Conservation (phyloP, 2,888 invertebrate genomes). For the Drosophila tripunctata region DNA sequence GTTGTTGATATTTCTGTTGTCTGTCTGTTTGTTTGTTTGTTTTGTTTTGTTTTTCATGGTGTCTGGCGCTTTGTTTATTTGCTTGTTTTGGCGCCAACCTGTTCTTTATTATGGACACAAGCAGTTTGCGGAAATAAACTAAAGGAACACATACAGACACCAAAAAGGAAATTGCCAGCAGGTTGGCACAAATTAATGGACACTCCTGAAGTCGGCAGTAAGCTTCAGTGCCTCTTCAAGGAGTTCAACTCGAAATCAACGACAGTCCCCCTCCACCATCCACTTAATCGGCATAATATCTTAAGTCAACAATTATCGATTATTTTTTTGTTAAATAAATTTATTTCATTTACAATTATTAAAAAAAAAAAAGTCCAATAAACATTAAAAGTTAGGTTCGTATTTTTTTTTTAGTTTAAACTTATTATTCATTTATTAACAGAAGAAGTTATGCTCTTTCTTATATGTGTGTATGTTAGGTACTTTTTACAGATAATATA, state of each 20-base stretch:
- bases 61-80: slow-evolving; percentile 54
- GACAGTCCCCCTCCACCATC: background rate
- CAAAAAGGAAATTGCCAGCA: slow-evolving; percentile 67
- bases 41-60: slow-evolving; percentile 22
- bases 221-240: slow-evolving; percentile 12
- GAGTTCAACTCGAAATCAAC: background rate
- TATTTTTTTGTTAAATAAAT: slow-evolving; percentile 20
- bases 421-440: no score
- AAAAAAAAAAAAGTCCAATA: slow-evolving; percentile 7
- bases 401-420: no score
- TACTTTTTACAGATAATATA: no score
- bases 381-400: background rate
- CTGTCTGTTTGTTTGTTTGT: background rate
- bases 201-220: slow-evolving; percentile 35
- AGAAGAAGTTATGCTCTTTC: no score
- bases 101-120: slow-evolving; percentile 57
- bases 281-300: slow-evolving; percentile 19
- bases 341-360: slow-evolving; percentile 15
- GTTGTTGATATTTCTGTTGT: slow-evolving; percentile 5
- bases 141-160: slow-evolving; percentile 38
- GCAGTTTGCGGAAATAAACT: slow-evolving; percentile 69
- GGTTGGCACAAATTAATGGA: slow-evolving; percentile 64
- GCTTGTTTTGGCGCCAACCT: slow-evolving; percentile 45
- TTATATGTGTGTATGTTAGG: no score
- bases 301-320: slow-evolving; percentile 10